These are phyloP conservation scores for Sialia sialis DNA, from an alignment of 2,113 vertebrate species.

Conservation along the genomic window DNA sequence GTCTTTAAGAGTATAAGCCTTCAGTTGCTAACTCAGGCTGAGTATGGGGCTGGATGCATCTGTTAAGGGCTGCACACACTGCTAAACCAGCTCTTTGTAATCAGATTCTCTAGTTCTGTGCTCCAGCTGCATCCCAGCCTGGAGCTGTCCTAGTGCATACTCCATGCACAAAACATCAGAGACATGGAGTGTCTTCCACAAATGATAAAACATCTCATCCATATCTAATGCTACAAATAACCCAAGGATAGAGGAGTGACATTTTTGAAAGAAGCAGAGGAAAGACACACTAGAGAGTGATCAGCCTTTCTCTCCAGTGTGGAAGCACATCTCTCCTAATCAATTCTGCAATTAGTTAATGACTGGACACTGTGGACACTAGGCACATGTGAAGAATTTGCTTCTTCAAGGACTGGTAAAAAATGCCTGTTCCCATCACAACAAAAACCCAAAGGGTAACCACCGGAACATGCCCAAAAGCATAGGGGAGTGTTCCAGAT, in stretches of 20 bases:
- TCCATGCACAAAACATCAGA: background rate
- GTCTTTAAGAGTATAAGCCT: background rate
- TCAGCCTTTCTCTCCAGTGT: background rate
- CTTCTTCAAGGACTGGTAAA: background rate
- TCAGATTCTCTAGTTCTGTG: background rate
- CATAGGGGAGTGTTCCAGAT: fast-evolving
- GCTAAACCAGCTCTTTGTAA: background rate
- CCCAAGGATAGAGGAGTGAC: background rate
- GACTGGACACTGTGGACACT: background rate
- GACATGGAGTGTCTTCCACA: background rate
- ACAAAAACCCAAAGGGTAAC: background rate
- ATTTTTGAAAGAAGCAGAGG: background rate
- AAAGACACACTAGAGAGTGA: background rate
- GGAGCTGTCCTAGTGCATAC: background rate
- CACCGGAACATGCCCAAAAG: background rate
- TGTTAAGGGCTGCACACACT: background rate
- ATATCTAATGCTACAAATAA: background rate
- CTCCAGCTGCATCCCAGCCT: background rate
- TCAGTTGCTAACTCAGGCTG: background rate
- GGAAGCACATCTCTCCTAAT: background rate
- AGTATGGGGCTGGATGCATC: background rate
- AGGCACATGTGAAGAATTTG: background rate
- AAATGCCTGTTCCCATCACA: background rate
- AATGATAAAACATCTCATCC: background rate
- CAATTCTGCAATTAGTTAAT: background rate